Base-by-base conservation (phyloP, 2,888 invertebrate genomes). In the Ypsolopha scabrella region DNA sequence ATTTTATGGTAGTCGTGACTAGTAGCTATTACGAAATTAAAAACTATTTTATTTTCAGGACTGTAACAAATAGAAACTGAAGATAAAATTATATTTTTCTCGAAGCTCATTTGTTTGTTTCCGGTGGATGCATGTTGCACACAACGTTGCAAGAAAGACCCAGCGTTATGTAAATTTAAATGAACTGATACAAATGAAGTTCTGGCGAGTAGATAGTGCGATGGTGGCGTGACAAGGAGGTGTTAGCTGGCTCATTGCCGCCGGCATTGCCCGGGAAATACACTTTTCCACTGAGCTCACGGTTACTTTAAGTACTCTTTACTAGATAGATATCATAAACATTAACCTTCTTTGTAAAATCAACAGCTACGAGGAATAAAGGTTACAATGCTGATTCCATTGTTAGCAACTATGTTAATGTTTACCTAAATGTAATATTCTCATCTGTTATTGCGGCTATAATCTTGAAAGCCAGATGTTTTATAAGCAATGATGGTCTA, bases 161-260 rank as follows among this genome's bases (percentile, higher is more conserved):
- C 43, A 43, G 24, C 7, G 13, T 6, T 43, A 47, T 47, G n/a
- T 9, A 37, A 11, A 47, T 47, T 49, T 14, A 38, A 41, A 49
- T 49, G 24, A 41, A 41, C 11, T 49, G 49, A 49, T 41, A 24
- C 39, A 14, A 41, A 38, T 49, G 14, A 49, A 34, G 24, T 10
- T 39, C 49, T 34, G 33, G 33, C 33, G 9, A 11, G 41, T 11
- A 43, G 47, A 11, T 14, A 24, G 41, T 14, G 35, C 55, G 62
- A 24, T 24, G 24, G 61, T 79, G 65, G 81, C 82, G 82, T 82
- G 82, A 74, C 79, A 73, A 58, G 58, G 56, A 62, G 72, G 68
- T 69, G 79, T 81, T 81, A 77, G 66, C 51, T 37, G 51, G n/a
- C 44, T 51, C 45, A 45, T 45, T 45, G 45, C 51, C 24, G 24